Evolutionary conservation across 1,140 invertebrate genomes (phyloP).

Genomic region (Bombus sibiricus): DNA sequence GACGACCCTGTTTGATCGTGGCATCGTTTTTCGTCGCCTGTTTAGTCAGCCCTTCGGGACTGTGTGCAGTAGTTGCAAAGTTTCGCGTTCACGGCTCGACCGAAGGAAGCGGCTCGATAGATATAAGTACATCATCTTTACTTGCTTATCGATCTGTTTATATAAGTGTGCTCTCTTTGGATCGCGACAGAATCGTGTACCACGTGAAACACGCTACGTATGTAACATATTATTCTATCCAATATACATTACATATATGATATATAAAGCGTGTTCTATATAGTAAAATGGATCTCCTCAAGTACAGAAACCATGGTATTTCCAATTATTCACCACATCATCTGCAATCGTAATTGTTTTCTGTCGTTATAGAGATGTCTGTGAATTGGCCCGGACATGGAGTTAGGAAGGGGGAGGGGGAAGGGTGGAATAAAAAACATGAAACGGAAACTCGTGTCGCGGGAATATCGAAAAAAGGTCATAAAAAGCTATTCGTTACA

Average conservation of each 20-base stretch:
- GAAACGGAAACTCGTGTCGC: slow-evolving; percentile 7
- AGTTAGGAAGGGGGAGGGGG: too few species aligned
- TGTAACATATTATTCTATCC: slow-evolving; percentile 28
- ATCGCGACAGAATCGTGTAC: slow-evolving; percentile 30
- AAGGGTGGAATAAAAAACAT: neutral
- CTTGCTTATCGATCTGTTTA: slow-evolving; percentile 51
- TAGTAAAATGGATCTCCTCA: slow-evolving; percentile 8
- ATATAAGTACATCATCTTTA: slow-evolving; percentile 40
- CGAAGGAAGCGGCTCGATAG: slow-evolving; percentile 30
- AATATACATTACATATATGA: slow-evolving; percentile 15
- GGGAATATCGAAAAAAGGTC: slow-evolving; percentile 26
- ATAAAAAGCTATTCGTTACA: slow-evolving; percentile 7
- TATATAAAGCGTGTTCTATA: slow-evolving; percentile 5
- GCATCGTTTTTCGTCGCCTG: neutral
- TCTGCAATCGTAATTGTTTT: neutral
- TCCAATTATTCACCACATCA: neutral
- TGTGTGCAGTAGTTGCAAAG: neutral
- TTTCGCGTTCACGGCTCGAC: neutral
- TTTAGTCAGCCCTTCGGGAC: neutral
- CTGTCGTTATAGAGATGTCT: neutral
- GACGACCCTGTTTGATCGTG: neutral
- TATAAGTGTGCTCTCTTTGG: slow-evolving; percentile 35
- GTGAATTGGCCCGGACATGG: neutral
- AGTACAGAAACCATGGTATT: neutral
- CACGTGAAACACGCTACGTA: slow-evolving; percentile 10